These are phyloP conservation scores for Tympanuchus pallidicinctus DNA, from an alignment of 2,113 vertebrate genomes.

Conservation along the genomic window DNA sequence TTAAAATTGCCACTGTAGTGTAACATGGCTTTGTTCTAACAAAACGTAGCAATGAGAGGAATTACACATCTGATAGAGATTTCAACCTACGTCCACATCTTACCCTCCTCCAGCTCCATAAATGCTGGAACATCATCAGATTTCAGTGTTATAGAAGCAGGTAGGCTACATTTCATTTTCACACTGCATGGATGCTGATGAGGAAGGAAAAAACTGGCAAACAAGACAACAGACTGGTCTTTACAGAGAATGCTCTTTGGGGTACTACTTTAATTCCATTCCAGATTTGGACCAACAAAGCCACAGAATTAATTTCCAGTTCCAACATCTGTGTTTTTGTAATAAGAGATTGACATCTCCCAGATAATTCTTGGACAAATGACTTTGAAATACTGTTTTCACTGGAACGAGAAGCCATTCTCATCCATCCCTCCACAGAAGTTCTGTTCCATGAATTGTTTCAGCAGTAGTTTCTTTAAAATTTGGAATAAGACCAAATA, in stretches of 20 bases:
- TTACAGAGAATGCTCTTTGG: background rate
- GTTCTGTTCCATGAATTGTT: conserved; percentile 23
- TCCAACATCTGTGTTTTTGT: conserved; percentile 21
- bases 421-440: background rate
- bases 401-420: background rate
- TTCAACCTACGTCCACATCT: background rate
- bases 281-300: conserved; percentile 31
- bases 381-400: conserved; percentile 49
- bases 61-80: background rate
- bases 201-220: background rate
- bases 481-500: background rate
- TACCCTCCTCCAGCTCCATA: rapidly evolving
- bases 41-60: background rate
- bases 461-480: conserved; percentile 31
- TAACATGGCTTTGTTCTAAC: background rate
- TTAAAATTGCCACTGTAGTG: background rate
- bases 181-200: background rate
- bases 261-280: conserved; percentile 12
- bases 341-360: conserved; percentile 32
- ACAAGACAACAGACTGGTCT: background rate
- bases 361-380: conserved; percentile 28
- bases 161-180: background rate
- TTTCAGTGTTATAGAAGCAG: background rate
- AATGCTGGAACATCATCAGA: background rate
- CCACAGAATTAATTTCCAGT: conserved; percentile 40